phyloP scores from a whole-genome alignment of 2,113 vertebrate species.

The Pagrus major region DNA sequence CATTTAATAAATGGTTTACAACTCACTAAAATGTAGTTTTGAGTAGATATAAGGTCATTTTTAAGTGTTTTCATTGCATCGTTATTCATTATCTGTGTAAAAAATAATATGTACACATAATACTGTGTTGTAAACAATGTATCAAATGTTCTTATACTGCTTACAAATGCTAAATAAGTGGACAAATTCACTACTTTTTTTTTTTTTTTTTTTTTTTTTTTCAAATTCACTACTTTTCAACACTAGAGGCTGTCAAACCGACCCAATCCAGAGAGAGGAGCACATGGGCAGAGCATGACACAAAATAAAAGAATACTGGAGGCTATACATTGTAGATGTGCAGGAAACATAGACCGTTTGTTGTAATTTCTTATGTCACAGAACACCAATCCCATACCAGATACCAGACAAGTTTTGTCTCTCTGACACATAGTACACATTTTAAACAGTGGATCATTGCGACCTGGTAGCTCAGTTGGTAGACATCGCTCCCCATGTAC shows the following conservation, averaged over 20 bases:
- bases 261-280: neutral
- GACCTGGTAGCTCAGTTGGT: too few relatives aligned
- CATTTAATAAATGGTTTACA: neutral
- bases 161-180: neutral
- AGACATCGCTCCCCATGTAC: too few relatives aligned
- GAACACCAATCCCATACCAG: neutral
- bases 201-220: too few relatives aligned
- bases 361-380: neutral
- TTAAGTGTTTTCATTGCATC: neutral
- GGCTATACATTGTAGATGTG: neutral
- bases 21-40: neutral
- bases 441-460: too few relatives aligned
- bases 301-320: neutral
- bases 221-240: constrained; percentile 48
- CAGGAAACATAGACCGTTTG: neutral
- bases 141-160: neutral
- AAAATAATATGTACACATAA: neutral
- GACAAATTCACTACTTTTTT: too few relatives aligned
- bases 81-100: neutral
- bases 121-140: neutral
- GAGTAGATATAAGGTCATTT: neutral
- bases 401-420: too few relatives aligned
- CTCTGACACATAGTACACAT: too few relatives aligned
- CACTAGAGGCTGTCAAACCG: constrained; percentile 35
- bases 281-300: neutral